These are phyloP conservation scores for Dendrocincla tyrannina DNA, from an alignment of 2,797 vertebrate species.

Conservation along the genomic window DNA sequence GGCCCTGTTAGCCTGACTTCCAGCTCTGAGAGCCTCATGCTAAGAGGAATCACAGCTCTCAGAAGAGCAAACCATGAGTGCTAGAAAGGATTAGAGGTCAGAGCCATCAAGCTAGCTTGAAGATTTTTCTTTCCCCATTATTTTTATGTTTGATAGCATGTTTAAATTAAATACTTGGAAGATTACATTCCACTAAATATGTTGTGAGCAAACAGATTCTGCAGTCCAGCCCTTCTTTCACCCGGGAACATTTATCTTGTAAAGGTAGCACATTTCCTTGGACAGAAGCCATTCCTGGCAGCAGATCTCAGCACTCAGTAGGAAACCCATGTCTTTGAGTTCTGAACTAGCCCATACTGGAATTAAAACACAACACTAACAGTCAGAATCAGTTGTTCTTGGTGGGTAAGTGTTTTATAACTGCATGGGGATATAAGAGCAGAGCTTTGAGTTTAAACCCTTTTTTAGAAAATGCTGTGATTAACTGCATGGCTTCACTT, in stretches of 20 bases:
- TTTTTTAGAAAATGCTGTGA: conserved; percentile 70
- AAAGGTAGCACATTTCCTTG: conserved; percentile 51
- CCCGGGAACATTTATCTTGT: conserved; percentile 38
- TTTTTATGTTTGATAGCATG: background rate
- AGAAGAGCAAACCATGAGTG: background rate
- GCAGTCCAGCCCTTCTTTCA: conserved; percentile 20
- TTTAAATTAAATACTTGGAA: conserved; percentile 41
- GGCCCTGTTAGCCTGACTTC: background rate
- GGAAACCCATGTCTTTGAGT: conserved; percentile 44
- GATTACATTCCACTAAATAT: conserved; percentile 33
- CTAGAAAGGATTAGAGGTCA: conserved; percentile 27
- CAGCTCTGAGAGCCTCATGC: background rate
- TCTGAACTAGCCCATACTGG: conserved; percentile 27
- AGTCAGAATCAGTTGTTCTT: conserved; percentile 64
- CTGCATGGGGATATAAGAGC: conserved; percentile 37
- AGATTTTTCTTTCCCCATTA: background rate
- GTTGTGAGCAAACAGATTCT: background rate
- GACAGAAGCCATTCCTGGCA: conserved; percentile 56
- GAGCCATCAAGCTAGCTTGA: background rate
- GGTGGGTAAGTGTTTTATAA: conserved; percentile 65
- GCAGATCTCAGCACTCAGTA: conserved; percentile 37
- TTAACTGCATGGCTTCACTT: conserved; percentile 68
- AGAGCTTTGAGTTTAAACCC: conserved; percentile 45
- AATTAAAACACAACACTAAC: conserved; percentile 60
- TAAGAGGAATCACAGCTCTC: background rate